Evolutionary conservation across 2,888 invertebrate genomes (phyloP), one percentile per base, ranked within the genome.

Genomic region (Tiphia femorata): DNA sequence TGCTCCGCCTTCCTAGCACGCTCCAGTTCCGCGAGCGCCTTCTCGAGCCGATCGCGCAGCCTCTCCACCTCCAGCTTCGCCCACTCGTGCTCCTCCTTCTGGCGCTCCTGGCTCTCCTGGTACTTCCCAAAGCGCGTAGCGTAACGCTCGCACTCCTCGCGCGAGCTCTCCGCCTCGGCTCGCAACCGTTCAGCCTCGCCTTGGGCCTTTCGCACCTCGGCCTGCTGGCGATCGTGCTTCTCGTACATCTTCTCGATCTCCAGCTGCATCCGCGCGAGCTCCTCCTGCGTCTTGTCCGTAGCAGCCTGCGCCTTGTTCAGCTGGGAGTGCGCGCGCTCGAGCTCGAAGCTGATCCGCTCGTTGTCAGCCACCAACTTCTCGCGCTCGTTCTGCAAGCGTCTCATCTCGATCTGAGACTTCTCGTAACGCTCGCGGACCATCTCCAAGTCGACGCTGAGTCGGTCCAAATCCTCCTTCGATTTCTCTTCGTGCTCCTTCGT

Each of bases 401-500:
- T 87, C 41, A 94, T 84, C 84, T 96, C 96, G 55, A 92, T 91
- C 82, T 95, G 94, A 10, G 92, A 87, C 83, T 96, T 96, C 75
- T 96, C 96, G 78, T 94, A 94, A 46, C 95, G 88, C 72, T 96
- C 96, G 41, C 95, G 88, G 62, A 94, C 89, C 88, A 96, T 92
- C 81, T 95, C 95, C 20, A 94, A 87, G 74, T 96, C 96, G 48
- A 93, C 89, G 68, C 89, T 85, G 68, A 92, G 80, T 69, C 92
- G 87, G 73, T 93, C 93, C 78, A 93, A 86, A 70, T 93, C 93
- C 78, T 93, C 93, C 75, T 95, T 94, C 21, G 93, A 91, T 80
- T 96, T 96, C 70, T 96, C 96, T 85, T 96, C 96, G 72, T 91
- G 89, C 83, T 96, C 96, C 83, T 95, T 95, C 48, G 93, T 91